Conservation (phyloP, 2,113 vertebrate species). For the Hydropotes inermis region DNA sequence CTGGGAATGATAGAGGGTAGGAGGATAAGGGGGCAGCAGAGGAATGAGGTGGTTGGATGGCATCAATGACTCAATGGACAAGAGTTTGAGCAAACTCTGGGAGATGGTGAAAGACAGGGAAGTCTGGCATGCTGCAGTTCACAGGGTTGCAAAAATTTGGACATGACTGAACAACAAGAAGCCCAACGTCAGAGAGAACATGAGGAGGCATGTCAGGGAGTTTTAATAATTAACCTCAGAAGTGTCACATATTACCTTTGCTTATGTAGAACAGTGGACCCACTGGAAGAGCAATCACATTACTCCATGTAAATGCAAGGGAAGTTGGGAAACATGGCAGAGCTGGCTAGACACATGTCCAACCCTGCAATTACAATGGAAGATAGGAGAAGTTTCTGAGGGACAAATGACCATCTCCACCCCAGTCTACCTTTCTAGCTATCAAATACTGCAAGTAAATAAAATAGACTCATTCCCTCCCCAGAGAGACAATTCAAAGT, state of each 20-base stretch:
- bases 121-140: background rate
- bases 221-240: background rate
- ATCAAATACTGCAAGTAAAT: background rate
- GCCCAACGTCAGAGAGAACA: background rate
- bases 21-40: background rate
- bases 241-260: background rate
- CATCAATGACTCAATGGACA: background rate
- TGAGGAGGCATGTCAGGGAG: background rate
- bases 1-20: background rate
- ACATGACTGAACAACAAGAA: background rate
- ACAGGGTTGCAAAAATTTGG: background rate
- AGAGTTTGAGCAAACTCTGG: background rate
- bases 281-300: background rate
- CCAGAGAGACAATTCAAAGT: background rate
- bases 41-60: background rate
- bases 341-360: background rate
- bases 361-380: background rate
- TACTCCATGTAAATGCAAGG: background rate
- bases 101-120: background rate
- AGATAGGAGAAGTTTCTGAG: background rate
- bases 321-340: background rate
- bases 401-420: background rate
- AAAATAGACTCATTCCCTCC: background rate
- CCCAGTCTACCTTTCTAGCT: background rate
- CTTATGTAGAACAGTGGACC: background rate